Conservation (phyloP, 2,113 vertebrate species). For the Thermophis baileyi region DNA sequence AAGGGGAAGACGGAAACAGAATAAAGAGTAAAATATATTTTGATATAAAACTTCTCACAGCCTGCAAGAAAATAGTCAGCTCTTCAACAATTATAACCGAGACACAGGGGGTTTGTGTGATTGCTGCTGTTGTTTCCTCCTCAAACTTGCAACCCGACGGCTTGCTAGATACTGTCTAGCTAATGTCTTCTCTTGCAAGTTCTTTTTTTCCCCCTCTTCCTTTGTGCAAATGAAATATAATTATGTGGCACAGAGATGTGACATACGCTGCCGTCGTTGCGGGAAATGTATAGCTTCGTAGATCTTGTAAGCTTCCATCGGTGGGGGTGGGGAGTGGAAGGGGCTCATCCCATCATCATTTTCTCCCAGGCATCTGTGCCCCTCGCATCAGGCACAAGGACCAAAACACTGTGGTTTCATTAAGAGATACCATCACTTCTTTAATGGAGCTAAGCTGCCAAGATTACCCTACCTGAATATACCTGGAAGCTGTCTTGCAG, state of each 20-base stretch:
- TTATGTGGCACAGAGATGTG: not conserved
- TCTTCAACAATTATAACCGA: not conserved
- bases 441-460: slow-evolving; percentile 74
- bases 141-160: not conserved
- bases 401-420: slow-evolving; percentile 69
- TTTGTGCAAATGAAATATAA: not conserved
- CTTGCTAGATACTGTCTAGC: not conserved
- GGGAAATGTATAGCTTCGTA: not conserved
- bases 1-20: too few relatives aligned
- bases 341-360: slow-evolving; percentile 55
- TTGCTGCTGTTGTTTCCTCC: not conserved
- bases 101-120: not conserved
- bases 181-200: not conserved
- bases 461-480: slow-evolving; percentile 74
- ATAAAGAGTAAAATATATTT: too few relatives aligned
- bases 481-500: slow-evolving; percentile 70
- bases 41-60: not conserved
- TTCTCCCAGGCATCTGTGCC: slow-evolving; percentile 65
- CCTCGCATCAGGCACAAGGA: slow-evolving; percentile 71
- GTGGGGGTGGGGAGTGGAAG: slow-evolving; percentile 50
- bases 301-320: slow-evolving; percentile 60
- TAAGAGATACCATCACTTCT: slow-evolving; percentile 74
- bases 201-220: not conserved
- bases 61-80: not conserved
- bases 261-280: not conserved